Conservation (phyloP, 2,888 invertebrate genomes). For the Philonicus albiceps region DNA sequence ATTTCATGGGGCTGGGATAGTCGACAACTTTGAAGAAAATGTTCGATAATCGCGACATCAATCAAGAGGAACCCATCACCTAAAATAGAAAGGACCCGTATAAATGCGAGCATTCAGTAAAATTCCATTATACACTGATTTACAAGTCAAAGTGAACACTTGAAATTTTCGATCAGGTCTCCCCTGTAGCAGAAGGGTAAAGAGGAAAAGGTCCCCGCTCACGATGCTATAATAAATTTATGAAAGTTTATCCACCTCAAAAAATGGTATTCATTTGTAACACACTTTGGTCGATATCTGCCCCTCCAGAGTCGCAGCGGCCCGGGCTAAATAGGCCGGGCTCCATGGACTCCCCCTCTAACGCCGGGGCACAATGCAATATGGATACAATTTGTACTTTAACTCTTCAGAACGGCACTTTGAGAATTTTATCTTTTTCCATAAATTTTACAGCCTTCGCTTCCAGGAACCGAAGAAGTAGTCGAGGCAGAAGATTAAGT, state of each 20-base stretch:
- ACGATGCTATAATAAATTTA: conserved; percentile 16
- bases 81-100: neutral
- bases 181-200: neutral
- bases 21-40: neutral
- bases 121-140: conserved; percentile 16
- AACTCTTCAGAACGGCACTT: conserved; percentile 27
- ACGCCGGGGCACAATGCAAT: neutral
- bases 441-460: conserved; percentile 41
- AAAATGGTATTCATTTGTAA: conserved; percentile 37
- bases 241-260: conserved; percentile 29
- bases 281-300: conserved; percentile 31
- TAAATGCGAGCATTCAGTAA: neutral
- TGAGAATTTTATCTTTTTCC: conserved; percentile 40
- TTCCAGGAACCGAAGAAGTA: conserved; percentile 16
- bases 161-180: conserved; percentile 11
- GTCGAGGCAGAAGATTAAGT: neutral
- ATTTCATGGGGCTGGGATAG: neutral
- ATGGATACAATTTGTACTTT: conserved; percentile 39
- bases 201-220: too few relatives aligned
- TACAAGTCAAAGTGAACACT: conserved; percentile 20
- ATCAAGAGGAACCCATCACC: neutral
- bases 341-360: neutral
- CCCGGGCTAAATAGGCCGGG: neutral
- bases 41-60: neutral
- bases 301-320: neutral